Base-by-base conservation (phyloP, 1,140 invertebrate genomes). In the Drosophila sturtevanti region DNA sequence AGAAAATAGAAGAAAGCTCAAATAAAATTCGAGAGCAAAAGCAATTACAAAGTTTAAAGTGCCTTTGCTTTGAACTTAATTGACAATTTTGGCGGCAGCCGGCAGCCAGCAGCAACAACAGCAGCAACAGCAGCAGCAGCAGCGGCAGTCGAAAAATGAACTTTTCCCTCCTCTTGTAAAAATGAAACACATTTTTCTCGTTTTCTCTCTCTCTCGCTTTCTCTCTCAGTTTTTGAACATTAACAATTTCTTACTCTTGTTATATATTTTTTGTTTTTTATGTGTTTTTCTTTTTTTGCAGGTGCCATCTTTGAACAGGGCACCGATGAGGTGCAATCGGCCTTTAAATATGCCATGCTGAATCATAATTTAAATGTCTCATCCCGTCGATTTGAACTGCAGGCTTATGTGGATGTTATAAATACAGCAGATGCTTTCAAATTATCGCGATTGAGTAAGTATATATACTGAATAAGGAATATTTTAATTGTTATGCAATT, bases 381-480 rank as follows among this genome's bases (percentile, higher is more conserved):
- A 5, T 94, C 93, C 34, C 93, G 95, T 38, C 91, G 95, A 2
- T 96, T 97, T 75, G 96, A 97, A 91, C 93, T 98, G 35, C 95
- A 96, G 89, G 95, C 96, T n/a, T 97, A 95, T 87, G 96, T 97
- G 27, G 96, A 98, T 91, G 95, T 97, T 77, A 97, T 98, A 90
- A 97, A 97, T 91, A 98, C 96, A n/a, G 96, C 96, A 24, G 97
- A 98, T 92, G 96, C 97, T 62, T 98, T 97, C 92, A 98, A 98
- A 91, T 93, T 98, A 12, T 97, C 97, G 11, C 93, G 96, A 92
- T 93, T 98, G 38, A 97, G 97, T 98, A 93, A 96, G 97, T 97
- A 92, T 35, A 92, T 35, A 18, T 22, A 7, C 10, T 1, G 12
- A 21, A 2, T 3, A 10, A 11, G 12, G 16, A 51, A 56, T 35